Conservation (phyloP, 2,113 vertebrate species). For the Gallinago media region DNA sequence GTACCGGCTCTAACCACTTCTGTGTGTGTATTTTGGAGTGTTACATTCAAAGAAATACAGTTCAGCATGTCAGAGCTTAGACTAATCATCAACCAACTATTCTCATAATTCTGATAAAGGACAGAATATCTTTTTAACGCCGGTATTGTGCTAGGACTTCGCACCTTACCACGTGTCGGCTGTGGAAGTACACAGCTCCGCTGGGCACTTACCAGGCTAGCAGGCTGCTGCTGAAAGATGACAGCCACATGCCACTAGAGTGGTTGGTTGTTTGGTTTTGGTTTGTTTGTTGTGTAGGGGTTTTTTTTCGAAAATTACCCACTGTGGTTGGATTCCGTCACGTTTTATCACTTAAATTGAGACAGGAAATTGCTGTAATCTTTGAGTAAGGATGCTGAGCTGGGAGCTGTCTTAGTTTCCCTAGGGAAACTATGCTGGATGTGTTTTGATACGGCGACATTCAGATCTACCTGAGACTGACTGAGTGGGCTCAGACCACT, state of each 20-base stretch:
- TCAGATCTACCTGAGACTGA: background rate
- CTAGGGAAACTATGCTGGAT: background rate
- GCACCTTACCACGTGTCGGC: background rate
- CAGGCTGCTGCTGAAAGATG: background rate
- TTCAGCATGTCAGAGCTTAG: background rate
- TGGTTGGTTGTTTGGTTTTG: background rate
- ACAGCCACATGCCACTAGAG: background rate
- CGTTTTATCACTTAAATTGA: background rate
- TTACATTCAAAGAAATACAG: background rate
- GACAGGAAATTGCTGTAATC: background rate
- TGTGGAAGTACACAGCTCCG: accelerated
- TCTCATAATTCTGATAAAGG: background rate
- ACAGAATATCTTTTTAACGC: background rate
- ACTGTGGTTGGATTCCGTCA: background rate
- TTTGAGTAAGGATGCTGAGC: background rate
- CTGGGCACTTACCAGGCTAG: background rate
- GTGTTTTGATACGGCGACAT: background rate
- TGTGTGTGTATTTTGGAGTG: background rate
- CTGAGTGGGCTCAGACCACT: background rate
- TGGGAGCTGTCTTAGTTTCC: background rate
- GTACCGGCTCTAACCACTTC: background rate
- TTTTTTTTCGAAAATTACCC: background rate
- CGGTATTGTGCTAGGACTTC: background rate
- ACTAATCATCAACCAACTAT: background rate
- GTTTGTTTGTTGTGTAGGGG: background rate